These are phyloP conservation scores for Notolabrus celidotus DNA, from an alignment of 2,797 vertebrate genomes.

Conservation along the genomic window DNA sequence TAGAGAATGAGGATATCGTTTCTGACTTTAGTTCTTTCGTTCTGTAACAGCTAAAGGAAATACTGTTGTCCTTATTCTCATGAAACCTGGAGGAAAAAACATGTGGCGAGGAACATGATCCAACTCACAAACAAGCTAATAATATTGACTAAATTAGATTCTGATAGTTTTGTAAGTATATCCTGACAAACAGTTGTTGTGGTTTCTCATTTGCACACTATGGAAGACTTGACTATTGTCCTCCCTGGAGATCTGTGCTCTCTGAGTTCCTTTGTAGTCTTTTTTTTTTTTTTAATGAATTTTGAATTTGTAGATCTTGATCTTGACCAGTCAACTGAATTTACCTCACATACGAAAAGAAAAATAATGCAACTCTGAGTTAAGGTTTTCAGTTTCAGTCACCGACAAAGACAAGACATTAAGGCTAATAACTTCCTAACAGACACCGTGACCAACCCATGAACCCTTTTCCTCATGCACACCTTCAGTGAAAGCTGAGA, in stretches of 20 bases:
- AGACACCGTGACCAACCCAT: slow-evolving; percentile 58
- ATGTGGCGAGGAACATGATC: too few species aligned
- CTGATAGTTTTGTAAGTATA: neutral
- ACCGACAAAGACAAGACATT: neutral
- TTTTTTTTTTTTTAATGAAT: slow-evolving; percentile 37
- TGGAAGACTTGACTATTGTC: neutral
- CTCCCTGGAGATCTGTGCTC: too few species aligned
- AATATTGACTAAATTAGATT: too few species aligned
- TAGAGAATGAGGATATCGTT: too few species aligned
- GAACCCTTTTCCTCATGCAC: slow-evolving; percentile 57
- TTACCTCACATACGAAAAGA: slow-evolving; percentile 1
- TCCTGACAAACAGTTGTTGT: neutral
- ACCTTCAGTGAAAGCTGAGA: slow-evolving; percentile 72
- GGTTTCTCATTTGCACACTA: too few species aligned
- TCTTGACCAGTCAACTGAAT: neutral
- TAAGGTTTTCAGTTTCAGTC: slow-evolving; percentile 13
- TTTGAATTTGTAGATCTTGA: slow-evolving; percentile 10
- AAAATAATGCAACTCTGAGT: neutral
- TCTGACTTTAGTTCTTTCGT: too few species aligned
- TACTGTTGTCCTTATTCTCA: too few species aligned
- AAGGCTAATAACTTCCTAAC: neutral
- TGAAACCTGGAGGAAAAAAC: too few species aligned
- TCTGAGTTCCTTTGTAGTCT: slow-evolving; percentile 5
- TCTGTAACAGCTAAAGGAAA: too few species aligned
- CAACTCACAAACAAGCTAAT: too few species aligned